Percentiles rank a stretch among this genome's conserved stretches.
Conservation (phyloP, 2,113 vertebrate species). For the Malurus melanocephalus region DNA sequence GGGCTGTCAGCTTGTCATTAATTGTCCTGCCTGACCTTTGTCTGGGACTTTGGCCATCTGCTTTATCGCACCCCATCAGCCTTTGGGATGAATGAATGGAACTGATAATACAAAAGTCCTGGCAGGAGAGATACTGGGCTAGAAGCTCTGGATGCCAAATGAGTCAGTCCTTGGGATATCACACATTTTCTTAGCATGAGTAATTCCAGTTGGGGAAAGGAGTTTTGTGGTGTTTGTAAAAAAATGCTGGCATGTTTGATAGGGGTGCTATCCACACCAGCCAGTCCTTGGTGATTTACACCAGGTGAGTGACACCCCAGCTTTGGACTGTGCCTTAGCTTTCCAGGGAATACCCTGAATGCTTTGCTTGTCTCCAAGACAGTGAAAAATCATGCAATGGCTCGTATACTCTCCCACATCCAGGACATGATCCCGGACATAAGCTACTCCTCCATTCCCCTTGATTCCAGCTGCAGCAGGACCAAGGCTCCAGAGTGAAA, state of each 20-base stretch:
- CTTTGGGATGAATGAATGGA: slow-evolving; percentile 36
- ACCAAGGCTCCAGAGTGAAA: neutral
- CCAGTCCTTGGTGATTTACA: neutral
- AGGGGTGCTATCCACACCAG: neutral
- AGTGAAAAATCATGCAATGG: neutral
- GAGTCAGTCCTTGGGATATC: neutral
- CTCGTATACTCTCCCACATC: neutral
- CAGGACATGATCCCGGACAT: neutral
- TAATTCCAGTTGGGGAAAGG: slow-evolving; percentile 49
- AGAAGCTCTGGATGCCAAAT: slow-evolving; percentile 40
- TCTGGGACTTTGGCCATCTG: slow-evolving; percentile 56
- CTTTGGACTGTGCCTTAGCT: neutral
- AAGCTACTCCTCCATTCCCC: neutral
- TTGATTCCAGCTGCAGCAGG: neutral
- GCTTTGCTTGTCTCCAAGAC: neutral
- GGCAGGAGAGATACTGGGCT: slow-evolving; percentile 13
- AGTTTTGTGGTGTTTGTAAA: neutral
- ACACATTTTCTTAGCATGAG: slow-evolving; percentile 42
- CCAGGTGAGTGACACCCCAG: neutral
- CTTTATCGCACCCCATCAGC: slow-evolving; percentile 65
- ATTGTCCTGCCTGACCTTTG: slow-evolving; percentile 59
- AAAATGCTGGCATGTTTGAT: neutral
- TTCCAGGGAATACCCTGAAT: neutral
- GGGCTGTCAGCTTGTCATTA: slow-evolving; percentile 50
- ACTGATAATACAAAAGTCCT: slow-evolving; percentile 50